Evolutionary conservation across 2,797 vertebrate species (phyloP), one percentile per base, ranked within the genome.

Genomic region (Xenopus petersii): DNA sequence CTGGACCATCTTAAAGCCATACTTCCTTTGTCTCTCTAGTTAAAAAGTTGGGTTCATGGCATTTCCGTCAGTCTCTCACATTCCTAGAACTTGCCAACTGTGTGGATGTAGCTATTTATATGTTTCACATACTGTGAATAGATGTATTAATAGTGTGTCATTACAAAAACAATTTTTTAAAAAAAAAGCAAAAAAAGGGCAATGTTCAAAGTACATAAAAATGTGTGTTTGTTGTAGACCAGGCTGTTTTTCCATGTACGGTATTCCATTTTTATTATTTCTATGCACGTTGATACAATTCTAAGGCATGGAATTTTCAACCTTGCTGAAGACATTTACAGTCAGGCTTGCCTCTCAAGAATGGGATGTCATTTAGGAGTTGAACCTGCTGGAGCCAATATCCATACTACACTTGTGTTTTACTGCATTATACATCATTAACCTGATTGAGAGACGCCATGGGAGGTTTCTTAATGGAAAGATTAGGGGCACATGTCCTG

Each of bases 31-130:
- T 24, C 58, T 62, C 24, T 62, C 12, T 33, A 24, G 9, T 10
- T 10, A 63, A 15, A 46, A 30, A 24, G 55, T 62, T 6, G 36
- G 36, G 46, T 59, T 66, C 49, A 36, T 65, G 3, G 36, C 62
- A 68, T 21, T 71, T 71, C 54, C 47, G 61, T 47, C 33, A 30
- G 7, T 48, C 21, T 48, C 26, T 33, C 21, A 59, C 21, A 59
- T 63, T 55, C 61, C 30, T 42, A 49, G 54, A 11, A 33, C 48
- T 64, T 56, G 61, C 26, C 74, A 65, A 65, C 60, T 70, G 62
- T 65, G 70, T 58, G 62, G 51, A 30, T 49, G 33, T 51, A n/a
- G 42, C 55, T 65, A 56, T 75, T 69, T 62, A 55, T 62, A 55
- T 46, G 24, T 51, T 67, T 56, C 51, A 21, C 47, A n/a, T 26